Evolutionary conservation across 1,140 invertebrate species (phyloP), one percentile per base, ranked within the genome.

Genomic region (Drosophila simulans): DNA sequence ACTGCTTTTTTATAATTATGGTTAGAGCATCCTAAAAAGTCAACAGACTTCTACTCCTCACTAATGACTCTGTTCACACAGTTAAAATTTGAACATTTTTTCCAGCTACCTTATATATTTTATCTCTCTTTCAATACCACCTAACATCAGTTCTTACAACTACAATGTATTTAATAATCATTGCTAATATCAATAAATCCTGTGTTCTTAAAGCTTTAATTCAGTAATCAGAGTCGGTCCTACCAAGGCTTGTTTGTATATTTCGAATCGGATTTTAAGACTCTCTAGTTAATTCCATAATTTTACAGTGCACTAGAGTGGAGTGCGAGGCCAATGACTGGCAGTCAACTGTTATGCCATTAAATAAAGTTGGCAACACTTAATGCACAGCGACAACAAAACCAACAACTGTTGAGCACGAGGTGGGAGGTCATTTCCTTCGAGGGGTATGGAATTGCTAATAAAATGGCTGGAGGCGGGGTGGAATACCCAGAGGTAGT

Each of bases 321-420:
- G 64, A 65, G 64, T 70, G 56, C 42, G 65, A 13, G 68, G 65
- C 68, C 68, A 71, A 71, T 71, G 68, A 71, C 68, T 71, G 65
- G 57, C 74, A 88, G 88, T 91, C 88, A 91, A 91, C 88, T 89
- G 88, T 91, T 89, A 91, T 81, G 83, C 83, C 89, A 91, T 91
- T 91, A 91, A 91, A 91, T 91, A 91, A 91, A 91, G 88, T 91
- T 91, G 88, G 88, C 88, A 91, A 91, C 88, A 91, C 88, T 91
- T 91, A 91, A 91, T 88, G 88, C 82, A 90, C 86, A 90, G 64
- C 81, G 70, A 90, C 80, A 90, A 84, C 85, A 90, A 85, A 79
- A 85, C 83, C 78, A 88, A 82, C 81, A 86, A 84, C 79, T 86
- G 73, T 57, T 54, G 69, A 60, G 73, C 62, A 53, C 65, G 56